Evolutionary conservation across 64 coral and sea anemone genomes (phyloP).

Genomic region (Hydrozoanthus tunicans): DNA sequence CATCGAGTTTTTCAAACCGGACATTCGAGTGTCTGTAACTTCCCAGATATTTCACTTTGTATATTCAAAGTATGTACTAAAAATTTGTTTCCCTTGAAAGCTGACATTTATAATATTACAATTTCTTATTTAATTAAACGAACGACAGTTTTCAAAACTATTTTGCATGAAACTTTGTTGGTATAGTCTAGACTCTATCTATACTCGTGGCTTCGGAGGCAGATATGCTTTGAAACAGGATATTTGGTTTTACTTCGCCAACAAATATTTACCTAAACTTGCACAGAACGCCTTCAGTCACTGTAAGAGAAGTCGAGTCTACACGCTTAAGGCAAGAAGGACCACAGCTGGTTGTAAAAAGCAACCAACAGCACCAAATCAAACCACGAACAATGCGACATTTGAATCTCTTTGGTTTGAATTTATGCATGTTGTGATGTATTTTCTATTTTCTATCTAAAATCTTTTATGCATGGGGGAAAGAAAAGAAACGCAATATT

Average conservation of each 20-base stretch:
- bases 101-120: too few relatives aligned
- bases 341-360: slow-evolving; percentile 32
- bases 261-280: slow-evolving; percentile 9
- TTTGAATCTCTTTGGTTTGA: neutral
- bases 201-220: too few relatives aligned
- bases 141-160: too few relatives aligned
- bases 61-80: too few relatives aligned
- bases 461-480: neutral
- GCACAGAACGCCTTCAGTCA: neutral
- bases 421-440: neutral
- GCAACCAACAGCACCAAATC: neutral
- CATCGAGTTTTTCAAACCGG: too few relatives aligned
- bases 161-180: too few relatives aligned
- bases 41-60: too few relatives aligned
- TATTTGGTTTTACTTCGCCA: neutral
- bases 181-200: neutral
- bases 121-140: too few relatives aligned
- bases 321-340: neutral
- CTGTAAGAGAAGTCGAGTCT: neutral
- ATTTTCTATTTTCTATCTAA: neutral
- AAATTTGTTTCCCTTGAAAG: too few relatives aligned
- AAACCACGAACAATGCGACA: neutral
- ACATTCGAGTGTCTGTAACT: too few relatives aligned
- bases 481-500: slow-evolving; percentile 9
- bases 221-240: neutral